Base-by-base conservation (phyloP, 1,140 invertebrate species). In the Drosophila miranda region DNA sequence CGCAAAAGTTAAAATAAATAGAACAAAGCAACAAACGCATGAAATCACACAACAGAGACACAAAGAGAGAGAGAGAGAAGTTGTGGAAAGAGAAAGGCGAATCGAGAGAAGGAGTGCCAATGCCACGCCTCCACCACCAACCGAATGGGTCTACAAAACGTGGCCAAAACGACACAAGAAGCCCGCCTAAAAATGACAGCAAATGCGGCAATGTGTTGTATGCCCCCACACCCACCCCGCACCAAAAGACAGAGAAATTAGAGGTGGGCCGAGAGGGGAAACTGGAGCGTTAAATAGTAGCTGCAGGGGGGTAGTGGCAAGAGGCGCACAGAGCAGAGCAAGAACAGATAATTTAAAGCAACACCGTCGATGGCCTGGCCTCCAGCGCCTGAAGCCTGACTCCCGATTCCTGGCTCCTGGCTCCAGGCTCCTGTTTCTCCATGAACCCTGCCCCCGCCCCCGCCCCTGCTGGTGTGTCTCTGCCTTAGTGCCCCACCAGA, bases 1-100 rank as follows among this genome's bases (percentile, higher is more conserved):
- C 61, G 64, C 76, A 77, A 86, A 53, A 72, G 70, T 74, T 84
- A 80, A 68, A 84, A 84, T 77, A 84, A 84, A 84, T 86, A 86
- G 77, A 81, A 86, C 81, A 77, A 86, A 70, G 64, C 55, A 69
- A 76, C 55, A 73, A 76, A 83, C 80, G 80, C 80, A 76, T 63
- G 55, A 79, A 83, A 84, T 68, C 80, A 75, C 73, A 83, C 71
- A 73, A 71, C 45, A 45, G 30, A 79, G 70, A 58, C 55, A 72
- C 71, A 67, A 42, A 56, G 9, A 5, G n/a, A 41, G 21, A 56
- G 9, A 5, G n/a, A 41, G 21, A 52, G 66, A 19, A 42, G 45
- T 43, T 13, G 9, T 28, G 30, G n/a, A 19, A 8, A 4, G 11
- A 6, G 16, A 11, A 45, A 14, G 23, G 11, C 13, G 26, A 28